Conservation (phyloP, 2,888 invertebrate genomes). For the Branchinecta sandiegonensis region DNA sequence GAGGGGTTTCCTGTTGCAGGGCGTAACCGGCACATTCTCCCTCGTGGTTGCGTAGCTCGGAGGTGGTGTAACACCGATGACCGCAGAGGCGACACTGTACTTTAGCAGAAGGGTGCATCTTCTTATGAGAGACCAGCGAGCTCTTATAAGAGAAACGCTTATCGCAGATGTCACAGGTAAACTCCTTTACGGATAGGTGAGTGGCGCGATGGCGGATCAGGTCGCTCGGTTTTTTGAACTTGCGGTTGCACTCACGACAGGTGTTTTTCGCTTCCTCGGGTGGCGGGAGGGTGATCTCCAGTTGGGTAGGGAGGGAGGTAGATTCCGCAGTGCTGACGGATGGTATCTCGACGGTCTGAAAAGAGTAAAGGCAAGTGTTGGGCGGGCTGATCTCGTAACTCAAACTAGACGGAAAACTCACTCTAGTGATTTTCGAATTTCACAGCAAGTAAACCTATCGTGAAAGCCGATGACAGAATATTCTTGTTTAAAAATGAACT, state of each 20-base stretch:
- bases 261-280: not conserved
- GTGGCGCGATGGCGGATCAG: not conserved
- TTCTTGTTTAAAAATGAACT: too few species aligned
- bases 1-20: too few species aligned
- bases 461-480: too few species aligned
- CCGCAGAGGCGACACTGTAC: too few species aligned
- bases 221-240: not conserved
- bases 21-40: too few species aligned
- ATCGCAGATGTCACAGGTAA: not conserved
- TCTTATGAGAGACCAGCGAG: not conserved
- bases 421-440: too few species aligned
- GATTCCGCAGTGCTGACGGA: not conserved
- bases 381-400: not conserved
- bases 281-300: not conserved
- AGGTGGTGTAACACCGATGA: too few species aligned
- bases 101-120: not conserved
- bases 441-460: too few species aligned
- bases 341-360: slow-evolving; percentile 10
- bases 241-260: not conserved
- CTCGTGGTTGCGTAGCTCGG: too few species aligned
- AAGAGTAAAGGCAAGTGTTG: not conserved
- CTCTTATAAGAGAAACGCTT: not conserved
- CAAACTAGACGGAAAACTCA: too few species aligned
- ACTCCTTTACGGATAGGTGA: not conserved
- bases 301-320: not conserved